phyloP scores from a whole-genome alignment of 1,140 invertebrate genomes.

The Neodiprion fabricii region DNA sequence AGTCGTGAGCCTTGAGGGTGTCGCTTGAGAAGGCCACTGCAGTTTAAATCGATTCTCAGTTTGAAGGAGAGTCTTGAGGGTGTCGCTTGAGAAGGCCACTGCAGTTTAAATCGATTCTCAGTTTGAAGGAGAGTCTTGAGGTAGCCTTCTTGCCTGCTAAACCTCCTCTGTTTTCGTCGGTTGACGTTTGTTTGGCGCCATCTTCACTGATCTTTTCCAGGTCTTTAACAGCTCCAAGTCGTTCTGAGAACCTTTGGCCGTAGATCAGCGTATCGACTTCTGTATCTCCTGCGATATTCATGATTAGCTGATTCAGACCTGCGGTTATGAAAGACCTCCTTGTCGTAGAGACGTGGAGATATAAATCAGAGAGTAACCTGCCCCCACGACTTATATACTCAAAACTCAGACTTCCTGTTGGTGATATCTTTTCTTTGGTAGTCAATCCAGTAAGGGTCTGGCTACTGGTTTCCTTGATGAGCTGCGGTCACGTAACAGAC shows the following conservation, averaged over 20 bases:
- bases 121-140: no score
- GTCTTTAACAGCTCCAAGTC: conserved; percentile 21
- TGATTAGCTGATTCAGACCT: not conserved
- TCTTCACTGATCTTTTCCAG: conserved; percentile 23
- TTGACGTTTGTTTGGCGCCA: conserved; percentile 16
- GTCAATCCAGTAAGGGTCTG: no score
- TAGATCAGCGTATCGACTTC: conserved; percentile 12
- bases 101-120: conserved; percentile 18
- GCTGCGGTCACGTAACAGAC: no score
- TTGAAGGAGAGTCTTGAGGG: no score
- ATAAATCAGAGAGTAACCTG: conserved; percentile 15
- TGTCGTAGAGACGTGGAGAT: conserved; percentile 14
- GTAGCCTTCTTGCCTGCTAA: no score
- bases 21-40: conserved; percentile 3
- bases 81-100: conserved; percentile 8
- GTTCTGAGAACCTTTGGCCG: conserved; percentile 22
- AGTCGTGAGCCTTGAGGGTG: not conserved
- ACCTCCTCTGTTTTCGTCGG: not conserved
- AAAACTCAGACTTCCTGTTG: no score
- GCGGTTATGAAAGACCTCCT: conserved; percentile 16
- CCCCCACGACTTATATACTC: conserved; percentile 9
- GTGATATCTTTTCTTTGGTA: no score
- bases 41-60: conserved; percentile 19
- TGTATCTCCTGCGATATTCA: conserved; percentile 11
- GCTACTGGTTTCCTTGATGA: no score